Conservation (phyloP, 2,797 vertebrate genomes). For the Urosaurus nigricauda region DNA sequence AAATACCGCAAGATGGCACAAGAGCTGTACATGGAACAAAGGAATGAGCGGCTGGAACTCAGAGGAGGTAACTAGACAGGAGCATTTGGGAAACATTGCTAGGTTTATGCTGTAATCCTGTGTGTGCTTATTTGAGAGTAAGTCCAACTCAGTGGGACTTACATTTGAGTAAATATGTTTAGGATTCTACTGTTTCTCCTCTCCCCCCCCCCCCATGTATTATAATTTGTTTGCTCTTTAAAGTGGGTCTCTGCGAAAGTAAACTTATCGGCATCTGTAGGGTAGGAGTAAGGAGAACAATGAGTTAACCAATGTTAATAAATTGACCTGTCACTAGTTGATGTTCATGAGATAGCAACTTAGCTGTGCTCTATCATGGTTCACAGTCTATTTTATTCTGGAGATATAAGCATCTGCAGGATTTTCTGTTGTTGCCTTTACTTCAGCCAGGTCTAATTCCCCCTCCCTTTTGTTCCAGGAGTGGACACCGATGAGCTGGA, state of each 20-base stretch:
- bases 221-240: no score
- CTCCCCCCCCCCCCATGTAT: no score
- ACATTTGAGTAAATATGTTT: no score
- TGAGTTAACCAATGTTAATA: background rate
- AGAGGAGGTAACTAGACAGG: conserved; percentile 83
- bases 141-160: background rate
- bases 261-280: no score
- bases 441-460: background rate
- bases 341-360: background rate
- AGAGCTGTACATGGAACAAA: conserved; percentile 90
- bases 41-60: conserved; percentile 89
- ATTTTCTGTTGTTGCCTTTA: background rate
- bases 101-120: background rate
- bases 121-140: background rate
- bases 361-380: no score
- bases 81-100: no score
- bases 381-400: background rate
- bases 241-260: no score
- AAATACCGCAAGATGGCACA: conserved; percentile 88
- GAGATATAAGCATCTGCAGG: background rate
- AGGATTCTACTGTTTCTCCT: background rate
- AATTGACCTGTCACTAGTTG: no score
- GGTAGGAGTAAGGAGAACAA: no score
- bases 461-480: conserved; percentile 74
- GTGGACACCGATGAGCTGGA: conserved; percentile 96